A percentile compares a stretch with the other conserved stretches of the same genome.
These are phyloP conservation scores for Barbus barbus DNA, from an alignment of 2,113 vertebrate genomes.

Conservation along the genomic window DNA sequence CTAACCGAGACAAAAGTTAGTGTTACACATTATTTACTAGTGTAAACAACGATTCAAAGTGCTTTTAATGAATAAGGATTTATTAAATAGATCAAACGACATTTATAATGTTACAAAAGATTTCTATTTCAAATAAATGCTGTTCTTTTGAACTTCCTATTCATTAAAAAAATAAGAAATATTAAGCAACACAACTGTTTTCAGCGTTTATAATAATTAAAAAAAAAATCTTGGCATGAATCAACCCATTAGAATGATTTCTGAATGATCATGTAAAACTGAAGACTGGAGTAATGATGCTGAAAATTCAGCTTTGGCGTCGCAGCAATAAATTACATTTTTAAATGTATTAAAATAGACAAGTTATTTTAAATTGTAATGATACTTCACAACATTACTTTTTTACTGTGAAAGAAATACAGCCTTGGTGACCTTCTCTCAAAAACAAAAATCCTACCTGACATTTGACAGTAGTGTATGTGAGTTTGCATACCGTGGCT, in stretches of 20 bases:
- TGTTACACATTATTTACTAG: background rate
- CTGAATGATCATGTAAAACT: background rate
- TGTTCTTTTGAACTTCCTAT: no score
- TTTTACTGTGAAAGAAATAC: background rate
- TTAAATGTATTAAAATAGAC: background rate
- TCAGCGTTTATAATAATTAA: background rate
- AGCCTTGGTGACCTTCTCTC: background rate
- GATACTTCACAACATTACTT: background rate
- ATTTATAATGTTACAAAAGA: background rate
- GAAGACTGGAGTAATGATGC: background rate
- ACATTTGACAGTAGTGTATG: background rate
- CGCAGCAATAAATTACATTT: background rate
- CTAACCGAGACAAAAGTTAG: background rate
- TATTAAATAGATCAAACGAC: background rate
- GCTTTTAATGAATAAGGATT: background rate
- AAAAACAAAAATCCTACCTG: background rate
- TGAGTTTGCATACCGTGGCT: background rate
- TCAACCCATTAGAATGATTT: background rate
- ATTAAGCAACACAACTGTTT: background rate
- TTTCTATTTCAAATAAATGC: background rate
- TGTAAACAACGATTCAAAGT: background rate
- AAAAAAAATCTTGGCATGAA: fast-evolving
- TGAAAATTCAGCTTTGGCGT: background rate
- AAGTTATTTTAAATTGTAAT: background rate
- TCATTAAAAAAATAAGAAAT: background rate